Evolutionary conservation across 2,888 invertebrate species (phyloP).

Genomic region (Automeris io): DNA sequence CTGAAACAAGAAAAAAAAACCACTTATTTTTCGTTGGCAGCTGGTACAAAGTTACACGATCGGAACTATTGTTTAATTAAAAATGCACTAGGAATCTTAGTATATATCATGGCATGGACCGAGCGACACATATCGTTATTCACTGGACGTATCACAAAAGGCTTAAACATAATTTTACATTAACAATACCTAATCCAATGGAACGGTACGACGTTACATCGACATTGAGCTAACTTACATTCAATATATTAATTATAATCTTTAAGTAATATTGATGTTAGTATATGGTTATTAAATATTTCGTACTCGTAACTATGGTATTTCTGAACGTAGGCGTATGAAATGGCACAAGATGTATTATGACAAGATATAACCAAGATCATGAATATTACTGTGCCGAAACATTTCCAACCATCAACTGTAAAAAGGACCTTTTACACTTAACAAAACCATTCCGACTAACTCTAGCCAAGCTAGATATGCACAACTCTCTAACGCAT

Average conservation of each 20-base stretch:
- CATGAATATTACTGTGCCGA: slow-evolving; percentile 51
- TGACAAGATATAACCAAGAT: slow-evolving; percentile 62
- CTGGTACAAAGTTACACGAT: neutral
- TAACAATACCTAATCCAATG: slow-evolving; percentile 72
- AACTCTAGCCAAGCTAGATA: slow-evolving; percentile 68
- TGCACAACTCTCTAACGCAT: slow-evolving; percentile 65
- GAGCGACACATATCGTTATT: slow-evolving; percentile 11
- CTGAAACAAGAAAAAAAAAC: neutral
- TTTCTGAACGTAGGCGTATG: slow-evolving; percentile 59
- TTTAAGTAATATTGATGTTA: slow-evolving; percentile 76
- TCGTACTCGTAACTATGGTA: slow-evolving; percentile 40
- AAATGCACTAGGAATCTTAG: neutral
- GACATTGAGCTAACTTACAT: slow-evolving; percentile 75
- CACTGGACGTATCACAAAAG: slow-evolving; percentile 76
- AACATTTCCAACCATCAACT: slow-evolving; percentile 24
- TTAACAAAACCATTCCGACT: slow-evolving; percentile 50
- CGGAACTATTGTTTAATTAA: neutral
- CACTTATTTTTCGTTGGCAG: neutral
- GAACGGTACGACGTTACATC: slow-evolving; percentile 70
- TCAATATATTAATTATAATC: slow-evolving; percentile 62
- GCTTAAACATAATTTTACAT: slow-evolving; percentile 60
- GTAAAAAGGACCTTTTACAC: slow-evolving; percentile 49
- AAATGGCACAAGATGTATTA: slow-evolving; percentile 71
- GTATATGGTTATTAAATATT: slow-evolving; percentile 61
- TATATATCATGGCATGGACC: no score